Percentiles rank a stretch among this genome's conserved stretches.
Conservation (phyloP, 2,797 vertebrate species). For the Parauchenoglanis punctatus region DNA sequence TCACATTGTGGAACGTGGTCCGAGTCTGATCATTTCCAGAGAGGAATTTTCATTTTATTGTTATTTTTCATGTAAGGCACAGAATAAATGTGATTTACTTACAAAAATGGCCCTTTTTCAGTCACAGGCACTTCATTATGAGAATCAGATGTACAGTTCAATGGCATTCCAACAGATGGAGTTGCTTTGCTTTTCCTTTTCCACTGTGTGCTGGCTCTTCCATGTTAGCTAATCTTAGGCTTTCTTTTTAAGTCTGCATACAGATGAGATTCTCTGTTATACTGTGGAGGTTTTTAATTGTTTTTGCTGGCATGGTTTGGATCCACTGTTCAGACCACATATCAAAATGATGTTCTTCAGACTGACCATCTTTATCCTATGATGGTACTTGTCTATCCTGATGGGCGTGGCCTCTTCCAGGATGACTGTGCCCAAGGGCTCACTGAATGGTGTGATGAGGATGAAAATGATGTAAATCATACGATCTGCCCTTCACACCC, state of each 20-base stretch:
- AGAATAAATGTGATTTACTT: not conserved
- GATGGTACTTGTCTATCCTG: not conserved
- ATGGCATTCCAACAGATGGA: constrained; percentile 34
- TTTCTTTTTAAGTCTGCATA: not conserved
- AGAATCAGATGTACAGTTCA: constrained; percentile 36
- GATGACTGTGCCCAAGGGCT: too few relatives aligned
- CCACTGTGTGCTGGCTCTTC: not conserved
- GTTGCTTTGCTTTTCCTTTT: constrained; percentile 16
- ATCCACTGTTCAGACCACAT: not conserved
- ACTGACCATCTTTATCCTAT: not conserved
- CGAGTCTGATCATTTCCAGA: not conserved
- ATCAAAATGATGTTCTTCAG: not conserved
- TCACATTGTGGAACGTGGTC: not conserved
- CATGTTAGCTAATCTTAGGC: not conserved
- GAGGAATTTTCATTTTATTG: not conserved
- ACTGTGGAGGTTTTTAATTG: not conserved
- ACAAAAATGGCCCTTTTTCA: not conserved
- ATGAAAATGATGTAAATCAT: not conserved
- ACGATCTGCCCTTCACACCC: not conserved
- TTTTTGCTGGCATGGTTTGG: not conserved
- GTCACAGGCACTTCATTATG: constrained; percentile 29
- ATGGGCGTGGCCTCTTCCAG: too few relatives aligned
- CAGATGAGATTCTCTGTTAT: not conserved
- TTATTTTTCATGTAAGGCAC: not conserved
- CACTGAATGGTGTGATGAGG: not conserved